phyloP scores from a whole-genome alignment of 2,888 invertebrate genomes.

The Cantharis flavilabris region DNA sequence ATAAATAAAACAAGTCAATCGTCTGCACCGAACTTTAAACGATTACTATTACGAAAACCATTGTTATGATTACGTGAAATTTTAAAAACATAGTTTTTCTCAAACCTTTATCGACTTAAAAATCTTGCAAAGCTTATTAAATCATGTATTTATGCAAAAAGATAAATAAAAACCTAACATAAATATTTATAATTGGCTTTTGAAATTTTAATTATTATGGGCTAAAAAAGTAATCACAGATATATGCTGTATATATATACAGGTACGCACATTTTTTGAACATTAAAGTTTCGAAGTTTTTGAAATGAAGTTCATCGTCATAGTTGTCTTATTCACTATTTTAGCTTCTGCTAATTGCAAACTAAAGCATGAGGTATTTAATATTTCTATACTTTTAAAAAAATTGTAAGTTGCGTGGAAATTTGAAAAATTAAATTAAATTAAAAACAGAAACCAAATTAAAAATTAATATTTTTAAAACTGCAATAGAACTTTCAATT shows the following conservation, averaged over 20 bases:
- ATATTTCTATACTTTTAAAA: too few relatives aligned
- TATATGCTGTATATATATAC: background rate
- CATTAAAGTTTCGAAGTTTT: background rate
- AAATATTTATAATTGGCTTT: background rate
- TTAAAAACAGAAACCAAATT: too few relatives aligned
- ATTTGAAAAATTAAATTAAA: too few relatives aligned
- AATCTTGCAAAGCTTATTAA: background rate
- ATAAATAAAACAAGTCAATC: background rate
- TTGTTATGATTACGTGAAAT: background rate
- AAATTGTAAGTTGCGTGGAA: too few relatives aligned
- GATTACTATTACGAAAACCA: background rate
- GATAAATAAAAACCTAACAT: background rate
- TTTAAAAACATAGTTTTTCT: background rate
- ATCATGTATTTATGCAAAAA: background rate
- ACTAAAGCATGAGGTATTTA: background rate
- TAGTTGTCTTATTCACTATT: background rate
- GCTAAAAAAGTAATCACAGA: background rate
- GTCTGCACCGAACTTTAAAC: background rate
- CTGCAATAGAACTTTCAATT: too few relatives aligned
- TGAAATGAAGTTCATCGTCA: background rate
- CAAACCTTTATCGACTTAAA: background rate
- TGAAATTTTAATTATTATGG: background rate
- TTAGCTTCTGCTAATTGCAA: background rate
- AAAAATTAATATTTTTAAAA: too few relatives aligned
- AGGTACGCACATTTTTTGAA: too few relatives aligned